Conservation (phyloP, 2,888 invertebrate genomes). For the Physocephala rufipes region DNA sequence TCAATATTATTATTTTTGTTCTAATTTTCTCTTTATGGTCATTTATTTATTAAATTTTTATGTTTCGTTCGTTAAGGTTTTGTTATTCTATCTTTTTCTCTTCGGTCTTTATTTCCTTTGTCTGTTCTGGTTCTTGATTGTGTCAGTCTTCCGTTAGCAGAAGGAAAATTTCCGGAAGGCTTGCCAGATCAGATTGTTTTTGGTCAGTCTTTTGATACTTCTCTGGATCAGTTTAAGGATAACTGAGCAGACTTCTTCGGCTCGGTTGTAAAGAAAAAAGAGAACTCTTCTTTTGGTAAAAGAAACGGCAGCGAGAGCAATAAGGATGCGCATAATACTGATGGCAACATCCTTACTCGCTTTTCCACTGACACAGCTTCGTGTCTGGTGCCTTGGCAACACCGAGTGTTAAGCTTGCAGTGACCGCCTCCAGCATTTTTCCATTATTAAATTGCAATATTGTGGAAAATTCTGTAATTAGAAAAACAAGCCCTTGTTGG, state of each 20-base stretch:
- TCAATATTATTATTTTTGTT: conserved; percentile 17
- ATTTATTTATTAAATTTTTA: too few relatives aligned
- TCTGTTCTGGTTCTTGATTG: neutral
- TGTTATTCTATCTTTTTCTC: conserved; percentile 1
- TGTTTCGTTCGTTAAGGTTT: conserved; percentile 1
- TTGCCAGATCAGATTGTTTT: too few relatives aligned
- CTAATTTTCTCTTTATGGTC: neutral
- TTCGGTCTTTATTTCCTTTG: neutral
- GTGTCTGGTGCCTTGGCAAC: conserved; percentile 20
- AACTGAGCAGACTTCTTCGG: too few relatives aligned
- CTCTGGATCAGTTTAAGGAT: too few relatives aligned
- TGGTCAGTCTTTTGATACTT: too few relatives aligned
- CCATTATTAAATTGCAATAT: conserved; percentile 52
- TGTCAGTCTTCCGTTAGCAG: too few relatives aligned
- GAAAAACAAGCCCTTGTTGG: conserved; percentile 33
- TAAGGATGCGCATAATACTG: conserved; percentile 3
- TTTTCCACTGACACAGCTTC: neutral
- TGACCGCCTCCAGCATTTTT: conserved; percentile 42
- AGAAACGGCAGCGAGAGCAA: conserved; percentile 15
- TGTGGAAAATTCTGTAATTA: conserved; percentile 52
- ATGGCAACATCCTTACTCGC: conserved; percentile 16
- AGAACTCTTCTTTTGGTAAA: conserved; percentile 3
- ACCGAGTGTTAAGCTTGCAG: conserved; percentile 21
- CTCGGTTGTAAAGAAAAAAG: too few relatives aligned
- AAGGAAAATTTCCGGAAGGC: too few relatives aligned